Evolutionary conservation across 2,113 vertebrate genomes (phyloP).

Genomic region (Donacobius atricapilla): DNA sequence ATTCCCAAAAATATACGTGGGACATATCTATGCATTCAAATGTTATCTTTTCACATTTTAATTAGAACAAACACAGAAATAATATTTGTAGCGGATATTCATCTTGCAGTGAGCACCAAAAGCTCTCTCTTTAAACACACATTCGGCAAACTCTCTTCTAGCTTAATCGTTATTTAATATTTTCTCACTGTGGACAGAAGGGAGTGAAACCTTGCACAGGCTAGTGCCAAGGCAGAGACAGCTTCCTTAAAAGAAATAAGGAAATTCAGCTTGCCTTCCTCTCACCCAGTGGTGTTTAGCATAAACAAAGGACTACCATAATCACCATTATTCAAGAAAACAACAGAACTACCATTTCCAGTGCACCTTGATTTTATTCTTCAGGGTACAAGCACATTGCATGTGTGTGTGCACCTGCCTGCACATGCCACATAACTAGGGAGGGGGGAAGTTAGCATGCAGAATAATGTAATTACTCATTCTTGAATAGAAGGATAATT

Average conservation of each 20-base stretch:
- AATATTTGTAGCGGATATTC: background rate
- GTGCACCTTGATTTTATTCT: background rate
- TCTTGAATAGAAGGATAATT: constrained; percentile 59
- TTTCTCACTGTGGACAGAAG: background rate
- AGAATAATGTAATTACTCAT: constrained; percentile 63
- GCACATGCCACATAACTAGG: background rate
- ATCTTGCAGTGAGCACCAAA: background rate
- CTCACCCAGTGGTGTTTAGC: background rate
- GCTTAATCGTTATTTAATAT: background rate
- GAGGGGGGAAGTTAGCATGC: constrained; percentile 8
- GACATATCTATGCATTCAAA: background rate
- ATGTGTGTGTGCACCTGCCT: background rate
- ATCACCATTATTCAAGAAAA: background rate
- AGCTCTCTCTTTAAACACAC: background rate
- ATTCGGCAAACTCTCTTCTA: background rate
- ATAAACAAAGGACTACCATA: background rate
- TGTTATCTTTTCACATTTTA: background rate
- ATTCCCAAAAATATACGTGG: background rate
- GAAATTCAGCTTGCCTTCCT: background rate
- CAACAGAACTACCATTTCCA: background rate
- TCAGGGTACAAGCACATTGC: background rate
- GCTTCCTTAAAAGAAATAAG: background rate
- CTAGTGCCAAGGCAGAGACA: background rate
- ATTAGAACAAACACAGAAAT: background rate
- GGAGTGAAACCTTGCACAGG: background rate